Conservation (phyloP, 1,140 invertebrate genomes). For the Cardiocondyla obscurior region DNA sequence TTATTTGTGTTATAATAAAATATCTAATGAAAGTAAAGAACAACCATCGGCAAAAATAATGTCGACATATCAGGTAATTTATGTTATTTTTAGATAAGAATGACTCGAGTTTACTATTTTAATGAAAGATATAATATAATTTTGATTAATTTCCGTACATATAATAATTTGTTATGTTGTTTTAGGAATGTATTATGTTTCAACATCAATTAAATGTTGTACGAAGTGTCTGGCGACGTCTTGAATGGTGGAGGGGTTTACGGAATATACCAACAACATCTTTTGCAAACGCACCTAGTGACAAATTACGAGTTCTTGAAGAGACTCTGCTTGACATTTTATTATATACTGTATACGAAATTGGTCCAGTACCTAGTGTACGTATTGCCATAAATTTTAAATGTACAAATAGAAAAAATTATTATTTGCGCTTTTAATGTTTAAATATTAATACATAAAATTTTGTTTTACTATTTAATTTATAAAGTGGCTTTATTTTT, state of each 20-base stretch:
- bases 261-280: constrained; percentile 80
- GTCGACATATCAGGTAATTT: constrained; percentile 89
- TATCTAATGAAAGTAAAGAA: constrained; percentile 85
- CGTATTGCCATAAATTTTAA: constrained; percentile 68
- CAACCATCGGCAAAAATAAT: constrained; percentile 88
- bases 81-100: background rate
- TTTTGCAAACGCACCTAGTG: constrained; percentile 87
- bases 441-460: background rate
- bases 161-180: constrained; percentile 57
- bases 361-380: constrained; percentile 84
- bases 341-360: constrained; percentile 87
- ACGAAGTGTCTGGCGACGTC: constrained; percentile 88
- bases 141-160: background rate
- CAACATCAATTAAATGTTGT: constrained; percentile 92
- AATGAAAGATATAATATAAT: background rate
- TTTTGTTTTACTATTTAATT: background rate
- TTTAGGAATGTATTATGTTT: constrained; percentile 90
- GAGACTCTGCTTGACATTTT: constrained; percentile 92
- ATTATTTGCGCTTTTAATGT: background rate
- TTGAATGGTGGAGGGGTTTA: constrained; percentile 85
- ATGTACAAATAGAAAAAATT: background rate
- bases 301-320: constrained; percentile 91
- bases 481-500: background rate
- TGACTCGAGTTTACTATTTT: background rate
- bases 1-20: constrained; percentile 87